Base-by-base conservation (phyloP, 1,140 invertebrate species). In the roundworm (Caenorhabditis elegans) region DNA sequence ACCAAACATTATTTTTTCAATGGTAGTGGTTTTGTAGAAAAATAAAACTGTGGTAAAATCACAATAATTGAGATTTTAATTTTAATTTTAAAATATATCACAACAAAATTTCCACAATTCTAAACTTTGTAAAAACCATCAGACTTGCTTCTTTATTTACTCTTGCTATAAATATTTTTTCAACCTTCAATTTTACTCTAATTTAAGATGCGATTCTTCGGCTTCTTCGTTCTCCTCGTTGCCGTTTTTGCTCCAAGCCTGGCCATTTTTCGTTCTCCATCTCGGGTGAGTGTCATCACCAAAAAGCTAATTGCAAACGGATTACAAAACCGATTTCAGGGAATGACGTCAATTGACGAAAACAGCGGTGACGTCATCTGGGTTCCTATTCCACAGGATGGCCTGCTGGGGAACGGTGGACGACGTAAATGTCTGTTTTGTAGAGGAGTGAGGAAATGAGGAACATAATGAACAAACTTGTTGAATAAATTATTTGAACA, bases 331-430 rank as follows among this genome's bases (percentile, higher is more conserved):
- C 10, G 22, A n/a, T 36, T 65, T 8, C 28, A 65, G 55, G 55
- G 55, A 65, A 65, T 65, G 55, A 65, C 55, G 55, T 65, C 55
- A 28, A 65, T 65, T 19, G 55, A 65, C 55, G 55, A 65, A 22
- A 65, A 65, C 22, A 65, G 55, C 28, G 55, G 55, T 36, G 31
- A 65, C 55, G 55, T 65, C 55, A 65, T 65, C 31, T 65, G 55
- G 55, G 55, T 65, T 34, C 55, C 55, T 26, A 65, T 65, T 34
- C 55, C 55, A 19, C 28, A 36, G 11, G 55, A 36, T 15, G 3
- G 55, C 34, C 31, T 65, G 8, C 28, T 2, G 22, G 51, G n/a
- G 3, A 17, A 36, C 31, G 55, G 55, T n/a, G 55, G 55, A 65
- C 55, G 55, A 1, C 28, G 55, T 17, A 65, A 36, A 65, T 65